phyloP scores from a whole-genome alignment of 2,888 invertebrate genomes.

The Meteorus colon region DNA sequence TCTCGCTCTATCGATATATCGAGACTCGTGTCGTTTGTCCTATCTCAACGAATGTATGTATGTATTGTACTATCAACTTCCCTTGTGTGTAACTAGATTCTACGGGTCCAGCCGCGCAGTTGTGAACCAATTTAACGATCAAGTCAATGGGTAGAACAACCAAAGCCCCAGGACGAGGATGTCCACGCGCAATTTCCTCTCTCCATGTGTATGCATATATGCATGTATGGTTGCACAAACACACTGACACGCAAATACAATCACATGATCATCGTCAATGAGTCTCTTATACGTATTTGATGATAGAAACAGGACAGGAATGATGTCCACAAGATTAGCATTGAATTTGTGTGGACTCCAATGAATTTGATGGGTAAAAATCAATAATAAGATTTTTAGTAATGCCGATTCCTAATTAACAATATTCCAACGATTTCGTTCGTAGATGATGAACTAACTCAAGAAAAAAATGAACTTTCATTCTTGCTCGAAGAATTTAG shows the following conservation, averaged over 20 bases:
- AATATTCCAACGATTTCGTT: too few relatives aligned
- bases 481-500: too few relatives aligned
- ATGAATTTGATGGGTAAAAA: neutral
- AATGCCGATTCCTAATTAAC: too few relatives aligned
- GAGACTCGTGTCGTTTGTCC: slow-evolving; percentile 13
- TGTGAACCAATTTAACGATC: slow-evolving; percentile 14
- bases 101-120: neutral
- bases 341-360: too few relatives aligned
- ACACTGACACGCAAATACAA: neutral
- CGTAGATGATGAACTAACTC: too few relatives aligned
- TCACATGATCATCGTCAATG: slow-evolving; percentile 2
- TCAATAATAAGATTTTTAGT: too few relatives aligned
- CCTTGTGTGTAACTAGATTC: slow-evolving; percentile 6
- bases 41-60: neutral
- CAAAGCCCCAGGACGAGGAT: neutral
- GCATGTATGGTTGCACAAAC: neutral
- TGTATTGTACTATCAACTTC: neutral
- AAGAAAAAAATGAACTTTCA: too few relatives aligned
- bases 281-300: slow-evolving; percentile 5
- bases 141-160: slow-evolving; percentile 10
- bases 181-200: slow-evolving; percentile 1
- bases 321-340: too few relatives aligned
- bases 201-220: neutral
- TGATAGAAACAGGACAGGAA: neutral
- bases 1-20: neutral